Percentiles rank a stretch among this genome's conserved stretches.
phyloP scores from a whole-genome alignment of 2,888 invertebrate species.

The Hirudinaria manillensis region DNA sequence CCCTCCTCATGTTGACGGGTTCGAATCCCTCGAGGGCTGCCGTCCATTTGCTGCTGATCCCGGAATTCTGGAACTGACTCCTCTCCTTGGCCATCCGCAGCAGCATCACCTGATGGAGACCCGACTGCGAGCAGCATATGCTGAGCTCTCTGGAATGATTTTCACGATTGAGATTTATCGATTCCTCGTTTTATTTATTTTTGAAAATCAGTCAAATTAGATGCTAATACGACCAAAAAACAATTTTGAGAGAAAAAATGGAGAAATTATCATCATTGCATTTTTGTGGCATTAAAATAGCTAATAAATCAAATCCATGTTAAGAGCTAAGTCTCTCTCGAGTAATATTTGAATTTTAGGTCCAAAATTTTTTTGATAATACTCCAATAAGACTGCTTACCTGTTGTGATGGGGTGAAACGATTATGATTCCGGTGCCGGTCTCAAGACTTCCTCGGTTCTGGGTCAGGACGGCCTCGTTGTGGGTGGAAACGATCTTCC shows the following conservation, averaged over 20 bases:
- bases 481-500: conserved; percentile 81
- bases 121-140: neutral
- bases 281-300: too few species aligned
- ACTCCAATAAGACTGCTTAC: neutral
- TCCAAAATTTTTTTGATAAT: too few species aligned
- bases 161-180: neutral
- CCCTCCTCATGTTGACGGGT: conserved; percentile 75
- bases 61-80: neutral
- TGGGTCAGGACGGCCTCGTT: conserved; percentile 52
- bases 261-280: too few species aligned
- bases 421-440: conserved; percentile 8
- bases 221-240: too few species aligned
- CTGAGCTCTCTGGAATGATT: neutral
- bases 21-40: conserved; percentile 81
- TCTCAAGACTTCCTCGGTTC: neutral
- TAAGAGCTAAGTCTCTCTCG: too few species aligned
- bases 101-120: neutral
- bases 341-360: too few species aligned
- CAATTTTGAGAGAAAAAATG: too few species aligned
- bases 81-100: conserved; percentile 2
- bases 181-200: too few species aligned
- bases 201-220: too few species aligned
- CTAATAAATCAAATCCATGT: too few species aligned
- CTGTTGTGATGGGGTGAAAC: conserved; percentile 7
- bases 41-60: conserved; percentile 71